Conservation (phyloP, 2,113 vertebrate genomes). For the Otolemur garnettii region DNA sequence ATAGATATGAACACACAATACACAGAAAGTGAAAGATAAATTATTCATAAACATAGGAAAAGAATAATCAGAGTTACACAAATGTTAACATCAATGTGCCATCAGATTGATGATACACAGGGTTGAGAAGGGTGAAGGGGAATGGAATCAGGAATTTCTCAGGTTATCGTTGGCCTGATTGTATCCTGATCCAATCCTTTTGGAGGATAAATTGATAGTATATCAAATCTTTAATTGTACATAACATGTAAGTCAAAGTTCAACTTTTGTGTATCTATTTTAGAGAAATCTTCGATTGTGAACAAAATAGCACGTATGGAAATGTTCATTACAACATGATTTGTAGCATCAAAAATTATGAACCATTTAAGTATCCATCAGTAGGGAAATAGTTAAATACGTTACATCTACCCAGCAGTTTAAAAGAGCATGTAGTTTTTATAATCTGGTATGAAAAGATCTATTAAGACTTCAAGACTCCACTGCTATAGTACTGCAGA, state of each 20-base stretch:
- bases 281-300: conserved; percentile 43
- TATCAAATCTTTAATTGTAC: not conserved
- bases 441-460: not conserved
- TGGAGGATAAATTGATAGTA: conserved; percentile 29
- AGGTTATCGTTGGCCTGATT: not conserved
- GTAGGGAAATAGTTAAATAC: not conserved
- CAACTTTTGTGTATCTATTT: conserved; percentile 15
- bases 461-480: not conserved
- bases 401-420: not conserved
- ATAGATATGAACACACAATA: conserved; percentile 11
- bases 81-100: not conserved
- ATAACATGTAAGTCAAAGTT: not conserved
- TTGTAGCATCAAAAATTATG: conserved; percentile 37
- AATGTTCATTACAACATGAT: conserved; percentile 34
- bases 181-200: not conserved
- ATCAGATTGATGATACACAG: not conserved
- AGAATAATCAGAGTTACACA: conserved; percentile 26
- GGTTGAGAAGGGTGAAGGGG: not conserved
- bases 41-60: conserved; percentile 40
- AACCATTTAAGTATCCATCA: not conserved
- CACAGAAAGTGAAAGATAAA: conserved; percentile 60
- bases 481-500: not conserved
- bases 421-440: not conserved
- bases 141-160: not conserved
- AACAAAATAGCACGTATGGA: not conserved